A percentile compares a stretch with the other conserved stretches of the same genome.
These are phyloP conservation scores for Phrynocephalus guinanensis DNA, from an alignment of 2,797 vertebrate genomes.

Conservation along the genomic window DNA sequence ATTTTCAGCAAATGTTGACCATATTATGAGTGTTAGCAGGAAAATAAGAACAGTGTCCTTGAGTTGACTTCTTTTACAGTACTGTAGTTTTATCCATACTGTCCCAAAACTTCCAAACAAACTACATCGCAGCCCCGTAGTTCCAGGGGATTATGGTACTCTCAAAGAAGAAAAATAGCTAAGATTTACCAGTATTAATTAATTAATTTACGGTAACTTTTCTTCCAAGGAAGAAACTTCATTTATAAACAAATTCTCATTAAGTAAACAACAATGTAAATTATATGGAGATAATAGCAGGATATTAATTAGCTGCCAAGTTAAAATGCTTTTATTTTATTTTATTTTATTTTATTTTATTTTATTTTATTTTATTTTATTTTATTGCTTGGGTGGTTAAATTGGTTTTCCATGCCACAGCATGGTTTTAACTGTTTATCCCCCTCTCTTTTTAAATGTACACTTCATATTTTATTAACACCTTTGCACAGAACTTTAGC, in stretches of 20 bases:
- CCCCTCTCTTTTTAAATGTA: neutral
- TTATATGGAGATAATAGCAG: neutral
- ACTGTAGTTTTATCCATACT: neutral
- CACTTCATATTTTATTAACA: neutral
- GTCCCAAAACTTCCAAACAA: neutral
- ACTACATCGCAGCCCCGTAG: neutral
- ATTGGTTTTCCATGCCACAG: neutral
- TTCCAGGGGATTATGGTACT: neutral
- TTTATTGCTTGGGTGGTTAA: neutral
- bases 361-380: neutral
- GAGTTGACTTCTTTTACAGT: neutral
- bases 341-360: neutral
- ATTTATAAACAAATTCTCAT: neutral
- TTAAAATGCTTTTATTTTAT: neutral
- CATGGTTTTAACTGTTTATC: neutral
- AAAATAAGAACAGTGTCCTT: neutral
- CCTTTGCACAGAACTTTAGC: neutral
- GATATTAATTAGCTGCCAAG: neutral
- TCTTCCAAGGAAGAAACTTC: neutral
- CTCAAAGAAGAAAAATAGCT: neutral
- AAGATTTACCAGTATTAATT: neutral
- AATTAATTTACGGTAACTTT: neutral
- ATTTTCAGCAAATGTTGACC: neutral
- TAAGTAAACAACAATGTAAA: too few species aligned
- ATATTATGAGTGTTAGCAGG: neutral